A percentile compares a stretch with the other conserved stretches of the same genome.
Conservation (phyloP, 2,797 vertebrate species). For the Paguma larvata region DNA sequence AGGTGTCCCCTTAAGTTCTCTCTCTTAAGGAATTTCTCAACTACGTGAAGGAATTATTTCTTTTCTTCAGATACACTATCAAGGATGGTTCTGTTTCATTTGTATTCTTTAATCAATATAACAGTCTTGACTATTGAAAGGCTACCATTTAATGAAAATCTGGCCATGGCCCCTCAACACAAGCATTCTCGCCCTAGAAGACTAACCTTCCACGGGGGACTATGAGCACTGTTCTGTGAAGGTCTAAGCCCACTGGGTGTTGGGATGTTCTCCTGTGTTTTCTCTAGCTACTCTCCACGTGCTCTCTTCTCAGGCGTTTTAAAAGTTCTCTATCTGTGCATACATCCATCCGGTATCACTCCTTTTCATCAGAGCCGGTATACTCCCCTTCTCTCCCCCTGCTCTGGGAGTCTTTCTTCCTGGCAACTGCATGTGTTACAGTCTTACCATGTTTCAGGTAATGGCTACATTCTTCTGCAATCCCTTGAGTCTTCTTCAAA, state of each 20-base stretch:
- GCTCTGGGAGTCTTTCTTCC: neutral
- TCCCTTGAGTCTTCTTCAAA: neutral
- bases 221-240: neutral
- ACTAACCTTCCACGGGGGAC: neutral
- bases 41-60: neutral
- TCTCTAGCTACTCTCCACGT: neutral
- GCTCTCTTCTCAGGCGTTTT: neutral
- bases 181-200: neutral
- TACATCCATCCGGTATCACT: neutral
- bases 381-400: neutral
- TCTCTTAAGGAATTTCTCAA: neutral
- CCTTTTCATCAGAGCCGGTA: neutral
- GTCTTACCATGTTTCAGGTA: neutral
- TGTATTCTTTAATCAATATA: neutral
- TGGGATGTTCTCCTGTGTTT: neutral
- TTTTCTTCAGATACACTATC: neutral
- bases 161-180: neutral
- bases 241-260: neutral
- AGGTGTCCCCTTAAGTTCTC: neutral
- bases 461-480: neutral
- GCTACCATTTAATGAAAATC: neutral
- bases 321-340: neutral
- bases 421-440: neutral
- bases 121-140: neutral
- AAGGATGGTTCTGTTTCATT: neutral